Percentiles rank a stretch among this genome's conserved stretches.
Evolutionary conservation across 2,888 invertebrate genomes (phyloP).

Genomic region (Amiota communis): DNA sequence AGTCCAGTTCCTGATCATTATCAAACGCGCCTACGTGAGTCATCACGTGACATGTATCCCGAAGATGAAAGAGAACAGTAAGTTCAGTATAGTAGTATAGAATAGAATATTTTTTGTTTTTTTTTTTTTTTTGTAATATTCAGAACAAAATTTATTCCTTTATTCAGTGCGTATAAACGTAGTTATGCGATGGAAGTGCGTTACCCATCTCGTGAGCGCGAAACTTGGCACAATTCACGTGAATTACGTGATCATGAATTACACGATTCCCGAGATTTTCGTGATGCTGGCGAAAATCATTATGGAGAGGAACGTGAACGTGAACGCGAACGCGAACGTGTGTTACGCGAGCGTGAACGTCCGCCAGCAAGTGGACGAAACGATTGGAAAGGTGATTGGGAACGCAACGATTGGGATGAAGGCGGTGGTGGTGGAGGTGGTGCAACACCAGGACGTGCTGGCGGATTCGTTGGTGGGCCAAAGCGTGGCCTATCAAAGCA

Average conservation of each 20-base stretch:
- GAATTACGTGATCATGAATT: conserved; percentile 53
- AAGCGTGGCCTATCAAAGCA: conserved; percentile 53
- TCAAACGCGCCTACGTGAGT: conserved; percentile 61
- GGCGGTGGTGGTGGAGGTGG: conserved; percentile 38
- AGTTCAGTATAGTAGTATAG: conserved; percentile 16
- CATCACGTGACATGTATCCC: conserved; percentile 64
- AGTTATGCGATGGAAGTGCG: conserved; percentile 65
- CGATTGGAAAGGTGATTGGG: conserved; percentile 69
- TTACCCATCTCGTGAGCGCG: conserved; percentile 61
- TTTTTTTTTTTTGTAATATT: background rate
- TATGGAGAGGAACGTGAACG: conserved; percentile 66
- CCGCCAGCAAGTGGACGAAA: conserved; percentile 59
- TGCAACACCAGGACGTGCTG: conserved; percentile 55
- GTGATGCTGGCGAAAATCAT: conserved; percentile 54
- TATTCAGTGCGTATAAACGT: conserved; percentile 65
- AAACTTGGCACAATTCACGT: conserved; percentile 61
- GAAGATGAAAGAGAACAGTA: conserved; percentile 70
- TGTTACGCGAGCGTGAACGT: conserved; percentile 43
- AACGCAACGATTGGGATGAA: conserved; percentile 64
- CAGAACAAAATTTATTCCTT: conserved; percentile 2
- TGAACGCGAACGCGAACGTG: conserved; percentile 56
- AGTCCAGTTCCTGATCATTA: conserved; percentile 68
- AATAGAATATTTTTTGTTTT: too few relatives aligned
- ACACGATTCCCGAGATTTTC: conserved; percentile 56
- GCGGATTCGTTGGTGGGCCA: conserved; percentile 66